Percentiles rank a stretch among this genome's conserved stretches.
These are phyloP conservation scores for Laodelphax striatellus DNA, from an alignment of 1,140 invertebrate genomes.

Conservation along the genomic window DNA sequence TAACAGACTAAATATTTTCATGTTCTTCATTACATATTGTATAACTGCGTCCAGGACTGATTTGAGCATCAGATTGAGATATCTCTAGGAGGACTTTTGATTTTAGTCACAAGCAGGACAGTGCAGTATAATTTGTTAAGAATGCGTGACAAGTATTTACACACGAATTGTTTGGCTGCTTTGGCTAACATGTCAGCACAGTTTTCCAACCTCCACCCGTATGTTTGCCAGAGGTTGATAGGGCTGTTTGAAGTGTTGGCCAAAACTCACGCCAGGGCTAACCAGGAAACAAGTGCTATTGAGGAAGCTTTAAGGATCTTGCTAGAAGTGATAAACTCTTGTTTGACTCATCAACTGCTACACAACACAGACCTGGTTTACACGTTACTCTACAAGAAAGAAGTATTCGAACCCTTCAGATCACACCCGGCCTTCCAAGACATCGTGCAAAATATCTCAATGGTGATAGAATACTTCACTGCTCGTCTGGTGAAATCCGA, in stretches of 20 bases:
- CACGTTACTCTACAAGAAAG: constrained; percentile 85
- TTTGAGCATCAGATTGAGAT: too few relatives aligned
- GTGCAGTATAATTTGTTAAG: constrained; percentile 97
- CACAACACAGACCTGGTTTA: constrained; percentile 94
- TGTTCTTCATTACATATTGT: too few relatives aligned
- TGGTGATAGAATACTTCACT: constrained; percentile 80
- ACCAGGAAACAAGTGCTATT: constrained; percentile 58
- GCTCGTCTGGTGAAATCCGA: constrained; percentile 55
- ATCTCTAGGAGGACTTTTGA: constrained; percentile 88
- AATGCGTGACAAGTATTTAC: constrained; percentile 92
- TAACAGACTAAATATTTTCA: too few relatives aligned
- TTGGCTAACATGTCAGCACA: constrained; percentile 96
- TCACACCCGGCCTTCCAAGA: constrained; percentile 87
- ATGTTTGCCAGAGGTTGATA: constrained; percentile 88
- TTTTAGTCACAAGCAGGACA: constrained; percentile 88
- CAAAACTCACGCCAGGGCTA: constrained; percentile 38
- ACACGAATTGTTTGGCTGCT: constrained; percentile 94
- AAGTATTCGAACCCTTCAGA: constrained; percentile 79
- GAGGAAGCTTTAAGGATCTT: constrained; percentile 96
- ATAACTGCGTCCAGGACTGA: too few relatives aligned
- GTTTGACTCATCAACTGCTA: constrained; percentile 71
- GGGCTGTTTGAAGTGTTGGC: constrained; percentile 79
- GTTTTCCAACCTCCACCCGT: constrained; percentile 87
- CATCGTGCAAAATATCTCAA: constrained; percentile 92
- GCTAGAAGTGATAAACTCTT: constrained; percentile 91